Evolutionary conservation across 2,888 invertebrate species (phyloP), one percentile per base, ranked within the genome.

Genomic region (Yponomeuta evonymella): DNA sequence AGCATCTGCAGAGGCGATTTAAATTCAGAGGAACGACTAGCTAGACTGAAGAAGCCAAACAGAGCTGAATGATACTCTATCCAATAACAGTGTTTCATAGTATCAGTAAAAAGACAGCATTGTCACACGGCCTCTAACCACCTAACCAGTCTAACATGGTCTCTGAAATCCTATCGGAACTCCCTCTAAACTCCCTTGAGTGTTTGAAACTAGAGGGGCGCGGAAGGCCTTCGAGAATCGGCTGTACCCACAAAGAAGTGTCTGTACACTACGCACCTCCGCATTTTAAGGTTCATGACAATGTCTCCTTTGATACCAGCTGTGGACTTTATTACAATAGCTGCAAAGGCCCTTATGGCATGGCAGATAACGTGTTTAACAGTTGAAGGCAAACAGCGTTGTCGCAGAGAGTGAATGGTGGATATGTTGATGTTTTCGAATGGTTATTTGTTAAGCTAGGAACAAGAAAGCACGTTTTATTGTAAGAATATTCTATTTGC

Each of bases 31-130:
- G 85, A 85, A 91, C 89, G 89, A 90, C 87, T 89, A 88, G 82
- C 81, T 79, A 85, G 85, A 82, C 83, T 81, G 82, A 81, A 77
- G 82, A 85, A 78, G 79, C 83, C 87, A 82, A 80, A 84, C 85
- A 79, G 74, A 80, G 79, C 83, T 88, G 83, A 89, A 89, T 86
- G 86, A 80, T 81, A 76, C 82, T 82, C 88, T 90, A 88, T 90
- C 87, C 85, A 83, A 86, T 86, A 89, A 89, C 89, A 90, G 88
- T 84, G 87, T 88, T 85, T 83, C 88, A 87, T 82, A 90, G 90
- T 86, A 83, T 83, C 83, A 82, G 82, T 81, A 89, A 86, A 58
- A 88, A 88, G 87, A 88, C 80, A 84, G 79, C 82, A 85, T 87
- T 90, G 89, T 90, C 86, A 81, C 83, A 76, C 84, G 88, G 84